These are phyloP conservation scores for Hoplodrina ambigua DNA, from an alignment of 2,888 invertebrate genomes.

Conservation along the genomic window DNA sequence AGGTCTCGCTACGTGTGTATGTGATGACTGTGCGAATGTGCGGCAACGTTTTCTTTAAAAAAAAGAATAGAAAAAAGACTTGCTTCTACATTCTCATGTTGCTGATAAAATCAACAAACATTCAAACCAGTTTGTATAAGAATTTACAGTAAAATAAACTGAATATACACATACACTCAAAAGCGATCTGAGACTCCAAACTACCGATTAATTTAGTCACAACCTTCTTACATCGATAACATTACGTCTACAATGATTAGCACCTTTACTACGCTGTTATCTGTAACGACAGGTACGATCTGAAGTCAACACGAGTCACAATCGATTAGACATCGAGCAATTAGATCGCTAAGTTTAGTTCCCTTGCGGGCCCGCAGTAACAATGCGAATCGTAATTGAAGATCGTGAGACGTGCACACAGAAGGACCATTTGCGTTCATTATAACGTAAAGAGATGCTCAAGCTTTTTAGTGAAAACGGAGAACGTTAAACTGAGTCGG, in stretches of 20 bases:
- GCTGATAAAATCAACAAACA: too few relatives aligned
- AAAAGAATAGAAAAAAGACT: too few relatives aligned
- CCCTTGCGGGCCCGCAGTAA: slow-evolving; percentile 59
- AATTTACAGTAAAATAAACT: too few relatives aligned
- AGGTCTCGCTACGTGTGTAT: too few relatives aligned
- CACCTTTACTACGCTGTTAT: slow-evolving; percentile 50
- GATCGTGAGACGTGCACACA: slow-evolving; percentile 52
- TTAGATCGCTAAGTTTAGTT: slow-evolving; percentile 66
- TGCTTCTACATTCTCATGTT: too few relatives aligned
- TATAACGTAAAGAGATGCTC: slow-evolving; percentile 50
- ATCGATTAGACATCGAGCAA: slow-evolving; percentile 66
- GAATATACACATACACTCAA: not conserved
- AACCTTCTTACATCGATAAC: slow-evolving; percentile 6
- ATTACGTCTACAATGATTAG: slow-evolving; percentile 24
- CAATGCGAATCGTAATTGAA: slow-evolving; percentile 65
- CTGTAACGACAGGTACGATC: slow-evolving; percentile 49
- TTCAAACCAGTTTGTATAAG: too few relatives aligned
- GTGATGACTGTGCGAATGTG: too few relatives aligned
- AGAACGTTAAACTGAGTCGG: slow-evolving; percentile 19
- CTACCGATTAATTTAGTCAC: not conserved
- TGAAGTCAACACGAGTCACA: slow-evolving; percentile 58
- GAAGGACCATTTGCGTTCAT: slow-evolving; percentile 57
- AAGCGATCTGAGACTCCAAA: not conserved
- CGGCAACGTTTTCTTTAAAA: too few relatives aligned
- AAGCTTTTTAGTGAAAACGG: slow-evolving; percentile 38